Conservation (phyloP, 2,888 invertebrate genomes). For the Mylabris sibirica region DNA sequence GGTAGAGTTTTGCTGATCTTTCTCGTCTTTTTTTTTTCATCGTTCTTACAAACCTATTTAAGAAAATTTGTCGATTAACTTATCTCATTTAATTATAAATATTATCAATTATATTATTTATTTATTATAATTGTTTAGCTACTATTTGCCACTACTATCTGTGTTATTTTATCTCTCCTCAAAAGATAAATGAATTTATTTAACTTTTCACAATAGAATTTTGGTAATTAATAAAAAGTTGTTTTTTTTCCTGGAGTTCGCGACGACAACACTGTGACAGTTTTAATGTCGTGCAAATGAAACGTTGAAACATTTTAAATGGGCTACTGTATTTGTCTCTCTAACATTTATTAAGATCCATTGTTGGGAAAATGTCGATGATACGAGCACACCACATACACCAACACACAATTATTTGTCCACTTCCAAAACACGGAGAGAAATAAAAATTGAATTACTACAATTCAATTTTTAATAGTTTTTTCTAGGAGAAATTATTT, state of each 20-base stretch:
- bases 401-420: background rate
- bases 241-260: slow-evolving; percentile 22
- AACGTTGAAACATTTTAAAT: slow-evolving; percentile 31
- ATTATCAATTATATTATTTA: background rate
- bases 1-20: slow-evolving; percentile 15
- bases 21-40: background rate
- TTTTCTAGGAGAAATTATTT: background rate
- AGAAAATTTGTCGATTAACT: background rate
- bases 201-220: slow-evolving; percentile 31
- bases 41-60: background rate
- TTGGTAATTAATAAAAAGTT: slow-evolving; percentile 31
- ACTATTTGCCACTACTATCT: background rate
- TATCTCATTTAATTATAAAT: background rate
- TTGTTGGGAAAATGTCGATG: slow-evolving; percentile 4
- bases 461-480: background rate
- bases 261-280: slow-evolving; percentile 30
- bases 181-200: slow-evolving; percentile 26
- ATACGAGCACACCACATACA: background rate
- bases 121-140: background rate
- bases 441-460: background rate
- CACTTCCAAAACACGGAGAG: background rate
- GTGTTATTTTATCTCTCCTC: background rate
- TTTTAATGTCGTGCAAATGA: slow-evolving; percentile 32
- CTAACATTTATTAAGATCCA: slow-evolving; percentile 28
- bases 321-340: slow-evolving; percentile 22